A percentile compares a stretch with the other conserved stretches of the same genome.
Conservation (phyloP, 1,140 invertebrate species). For the Rhopalosiphum padi region DNA sequence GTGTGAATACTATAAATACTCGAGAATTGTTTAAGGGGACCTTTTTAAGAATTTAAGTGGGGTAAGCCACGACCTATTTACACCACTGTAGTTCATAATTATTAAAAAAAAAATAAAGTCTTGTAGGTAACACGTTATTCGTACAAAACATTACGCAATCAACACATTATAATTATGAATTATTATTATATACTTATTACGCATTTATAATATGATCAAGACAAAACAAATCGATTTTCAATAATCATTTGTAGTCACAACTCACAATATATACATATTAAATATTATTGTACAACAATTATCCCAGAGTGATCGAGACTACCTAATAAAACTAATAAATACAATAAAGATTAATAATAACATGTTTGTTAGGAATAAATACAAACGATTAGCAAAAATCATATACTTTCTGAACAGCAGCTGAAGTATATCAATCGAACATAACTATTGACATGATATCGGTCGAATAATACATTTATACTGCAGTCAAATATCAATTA, state of each 20-base stretch:
- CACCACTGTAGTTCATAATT: not conserved
- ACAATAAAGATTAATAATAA: no score
- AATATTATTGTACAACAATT: not conserved
- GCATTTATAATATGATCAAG: not conserved
- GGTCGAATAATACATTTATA: not conserved
- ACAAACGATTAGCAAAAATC: not conserved
- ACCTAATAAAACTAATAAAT: no score
- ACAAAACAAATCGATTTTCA: not conserved
- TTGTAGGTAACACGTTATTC: not conserved
- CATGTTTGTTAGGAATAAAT: no score
- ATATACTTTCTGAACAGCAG: not conserved
- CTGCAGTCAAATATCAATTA: not conserved
- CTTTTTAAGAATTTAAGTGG: no score
- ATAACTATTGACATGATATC: not conserved
- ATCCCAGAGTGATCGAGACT: no score
- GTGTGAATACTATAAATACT: no score
- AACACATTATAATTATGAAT: no score
- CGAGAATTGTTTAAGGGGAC: no score
- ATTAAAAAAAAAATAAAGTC: not conserved
- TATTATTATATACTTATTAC: not conserved
- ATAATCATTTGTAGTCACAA: not conserved
- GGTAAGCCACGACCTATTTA: not conserved
- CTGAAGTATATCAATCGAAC: not conserved
- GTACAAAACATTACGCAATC: not conserved
- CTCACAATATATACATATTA: not conserved